phyloP scores from a whole-genome alignment of 2,888 invertebrate genomes.

The Drosophila subquinaria region DNA sequence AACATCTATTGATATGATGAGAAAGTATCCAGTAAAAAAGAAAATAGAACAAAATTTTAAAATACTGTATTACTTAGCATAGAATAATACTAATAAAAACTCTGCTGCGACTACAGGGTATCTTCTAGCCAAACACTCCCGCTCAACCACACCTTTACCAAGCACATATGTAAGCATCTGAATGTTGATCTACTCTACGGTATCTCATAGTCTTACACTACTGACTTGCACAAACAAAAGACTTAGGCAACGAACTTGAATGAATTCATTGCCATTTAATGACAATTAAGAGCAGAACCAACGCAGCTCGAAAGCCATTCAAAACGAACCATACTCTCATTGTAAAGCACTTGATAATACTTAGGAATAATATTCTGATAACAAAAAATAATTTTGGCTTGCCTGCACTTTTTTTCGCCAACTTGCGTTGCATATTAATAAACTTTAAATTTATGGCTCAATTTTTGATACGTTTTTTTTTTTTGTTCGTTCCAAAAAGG shows the following conservation, averaged over 20 bases:
- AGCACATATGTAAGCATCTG: constrained; percentile 14
- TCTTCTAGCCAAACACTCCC: not conserved
- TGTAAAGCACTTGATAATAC: constrained; percentile 23
- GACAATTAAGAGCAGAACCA: constrained; percentile 25
- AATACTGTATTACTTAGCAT: too few species aligned
- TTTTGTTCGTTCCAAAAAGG: not conserved
- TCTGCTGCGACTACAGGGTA: not conserved
- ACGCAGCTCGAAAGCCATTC: constrained; percentile 3
- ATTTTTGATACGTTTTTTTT: constrained; percentile 51
- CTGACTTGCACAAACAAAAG: constrained; percentile 19
- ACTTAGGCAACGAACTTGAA: constrained; percentile 50
- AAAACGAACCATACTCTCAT: not conserved
- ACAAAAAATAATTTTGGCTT: constrained; percentile 3
- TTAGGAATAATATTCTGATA: constrained; percentile 17
- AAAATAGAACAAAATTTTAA: too few species aligned
- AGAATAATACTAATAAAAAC: too few species aligned
- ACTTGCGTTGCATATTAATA: constrained; percentile 53
- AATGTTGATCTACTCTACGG: not conserved
- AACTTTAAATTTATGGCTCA: constrained; percentile 81
- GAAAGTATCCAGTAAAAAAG: too few species aligned
- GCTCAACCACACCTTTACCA: not conserved
- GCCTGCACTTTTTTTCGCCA: not conserved
- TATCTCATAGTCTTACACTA: not conserved
- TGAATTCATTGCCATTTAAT: constrained; percentile 32
- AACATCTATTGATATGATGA: too few species aligned